Conservation (phyloP, 2,797 vertebrate genomes). For the Anabacerthia variegaticeps region DNA sequence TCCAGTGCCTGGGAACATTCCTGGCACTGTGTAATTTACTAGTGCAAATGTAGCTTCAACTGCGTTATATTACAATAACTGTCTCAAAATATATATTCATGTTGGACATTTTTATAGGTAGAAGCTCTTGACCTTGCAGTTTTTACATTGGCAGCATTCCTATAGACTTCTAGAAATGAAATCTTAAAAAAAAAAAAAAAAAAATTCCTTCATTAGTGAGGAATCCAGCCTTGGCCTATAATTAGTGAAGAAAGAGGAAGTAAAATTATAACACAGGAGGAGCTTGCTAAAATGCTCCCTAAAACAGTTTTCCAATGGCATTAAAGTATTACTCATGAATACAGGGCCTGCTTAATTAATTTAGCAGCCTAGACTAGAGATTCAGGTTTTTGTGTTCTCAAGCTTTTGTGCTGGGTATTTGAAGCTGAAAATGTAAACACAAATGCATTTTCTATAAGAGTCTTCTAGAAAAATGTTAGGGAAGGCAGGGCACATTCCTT, state of each 20-base stretch:
- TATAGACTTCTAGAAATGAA: slow-evolving; percentile 19
- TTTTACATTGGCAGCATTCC: not conserved
- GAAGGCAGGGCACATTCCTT: slow-evolving; percentile 40
- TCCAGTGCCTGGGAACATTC: not conserved
- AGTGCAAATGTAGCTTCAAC: not conserved
- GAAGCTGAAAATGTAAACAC: slow-evolving; percentile 61
- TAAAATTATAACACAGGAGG: not conserved
- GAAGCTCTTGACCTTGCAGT: not conserved
- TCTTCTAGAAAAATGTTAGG: slow-evolving; percentile 31
- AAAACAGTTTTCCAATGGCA: not conserved
- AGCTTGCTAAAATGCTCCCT: slow-evolving; percentile 24
- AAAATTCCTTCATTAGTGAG: slow-evolving; percentile 2
- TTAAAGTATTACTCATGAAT: slow-evolving; percentile 7
- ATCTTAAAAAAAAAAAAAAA: not conserved
- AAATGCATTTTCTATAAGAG: slow-evolving; percentile 22
- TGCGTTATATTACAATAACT: not conserved
- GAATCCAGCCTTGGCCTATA: slow-evolving; percentile 17
- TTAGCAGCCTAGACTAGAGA: slow-evolving; percentile 23
- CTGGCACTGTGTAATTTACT: not conserved
- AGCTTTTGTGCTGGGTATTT: slow-evolving; percentile 56
- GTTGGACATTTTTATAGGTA: not conserved
- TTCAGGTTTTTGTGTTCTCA: slow-evolving; percentile 27
- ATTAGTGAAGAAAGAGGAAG: slow-evolving; percentile 33
- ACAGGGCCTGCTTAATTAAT: slow-evolving; percentile 24
- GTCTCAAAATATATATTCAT: not conserved